Evolutionary conservation across 2,888 invertebrate genomes (phyloP), one percentile per base, ranked within the genome.

Genomic region (Nomada ruficornis): DNA sequence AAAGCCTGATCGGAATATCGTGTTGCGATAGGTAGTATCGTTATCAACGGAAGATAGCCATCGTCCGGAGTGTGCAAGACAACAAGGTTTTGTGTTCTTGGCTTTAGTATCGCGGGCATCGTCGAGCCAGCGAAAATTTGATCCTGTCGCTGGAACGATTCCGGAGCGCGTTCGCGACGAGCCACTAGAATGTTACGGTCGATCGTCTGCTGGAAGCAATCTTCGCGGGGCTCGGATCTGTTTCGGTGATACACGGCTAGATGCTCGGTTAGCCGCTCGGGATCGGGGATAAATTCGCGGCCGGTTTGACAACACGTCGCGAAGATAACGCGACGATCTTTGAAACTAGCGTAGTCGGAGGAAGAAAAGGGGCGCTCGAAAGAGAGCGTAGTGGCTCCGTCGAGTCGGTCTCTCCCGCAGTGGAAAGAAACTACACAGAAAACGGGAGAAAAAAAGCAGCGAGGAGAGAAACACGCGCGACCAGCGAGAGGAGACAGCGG

Each of bases 21-120:
- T 67, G 54, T 54, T n/a, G 9, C 57, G 87, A 87, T 87, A 86
- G 70, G 86, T 75, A 76, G 75, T 87, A 85, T 87, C 88, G 81
- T 88, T 88, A 88, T 88, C 88, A 9, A 15, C 3, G 15, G 4
- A 7, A 85, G 88, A 88, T 88, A 87, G 76, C 73, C 64, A 87
- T 88, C 86, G 62, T 29, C n/a, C 26, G 20, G 10, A 69, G 57
- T 57, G 72, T 70, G 26, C 67, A 47, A 42, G 55, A 67, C 71
- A 52, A 79, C 74, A 62, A 75, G 67, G 64, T 54, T 63, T 67
- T 62, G 47, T 29, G 47, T 42, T 70, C 52, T 64, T 50, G 29
- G 15, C 20, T 74, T 80, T 75, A 87, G 87, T 87, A 76, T 74
- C 68, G 75, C 59, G 65, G 11, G 68, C 73, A 67, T 62, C 70